Evolutionary conservation across 2,888 invertebrate genomes (phyloP).

Genomic region (Smittia sp.): DNA sequence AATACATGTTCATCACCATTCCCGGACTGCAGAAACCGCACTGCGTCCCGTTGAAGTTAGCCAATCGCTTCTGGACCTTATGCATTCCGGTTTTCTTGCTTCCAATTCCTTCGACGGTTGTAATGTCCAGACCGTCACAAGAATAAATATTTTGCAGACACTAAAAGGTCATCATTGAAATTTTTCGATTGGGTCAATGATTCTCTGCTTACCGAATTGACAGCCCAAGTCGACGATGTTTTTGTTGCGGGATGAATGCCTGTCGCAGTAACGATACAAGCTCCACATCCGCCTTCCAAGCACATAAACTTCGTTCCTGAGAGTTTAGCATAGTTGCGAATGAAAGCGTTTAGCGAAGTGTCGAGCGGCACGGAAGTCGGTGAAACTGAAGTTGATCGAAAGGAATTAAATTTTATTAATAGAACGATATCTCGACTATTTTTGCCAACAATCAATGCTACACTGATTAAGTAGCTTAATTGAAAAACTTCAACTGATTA

Average conservation of each 20-base stretch:
- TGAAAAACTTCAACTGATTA: no score
- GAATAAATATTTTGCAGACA: slow-evolving; percentile 47
- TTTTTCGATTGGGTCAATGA: background rate
- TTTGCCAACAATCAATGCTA: no score
- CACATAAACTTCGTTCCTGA: slow-evolving; percentile 69
- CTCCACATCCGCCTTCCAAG: slow-evolving; percentile 67
- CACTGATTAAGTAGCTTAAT: no score
- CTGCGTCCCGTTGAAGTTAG: slow-evolving; percentile 67
- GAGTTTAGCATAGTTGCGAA: slow-evolving; percentile 59
- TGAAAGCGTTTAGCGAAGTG: slow-evolving; percentile 60
- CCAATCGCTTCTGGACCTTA: slow-evolving; percentile 64
- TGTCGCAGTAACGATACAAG: slow-evolving; percentile 56
- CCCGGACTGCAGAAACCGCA: slow-evolving; percentile 77
- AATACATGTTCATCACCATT: slow-evolving; percentile 55
- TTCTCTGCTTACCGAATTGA: slow-evolving; percentile 61
- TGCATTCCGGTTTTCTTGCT: slow-evolving; percentile 64
- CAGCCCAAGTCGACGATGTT: slow-evolving; percentile 57
- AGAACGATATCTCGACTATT: no score
- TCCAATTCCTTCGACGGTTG: slow-evolving; percentile 72
- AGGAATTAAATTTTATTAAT: no score
- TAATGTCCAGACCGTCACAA: slow-evolving; percentile 66
- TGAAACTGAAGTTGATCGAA: slow-evolving; percentile 29
- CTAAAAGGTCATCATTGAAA: background rate
- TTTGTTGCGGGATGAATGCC: slow-evolving; percentile 55
- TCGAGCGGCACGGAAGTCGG: slow-evolving; percentile 46